Base-by-base conservation (phyloP, 2,797 vertebrate species). In the Parambassis ranga region DNA sequence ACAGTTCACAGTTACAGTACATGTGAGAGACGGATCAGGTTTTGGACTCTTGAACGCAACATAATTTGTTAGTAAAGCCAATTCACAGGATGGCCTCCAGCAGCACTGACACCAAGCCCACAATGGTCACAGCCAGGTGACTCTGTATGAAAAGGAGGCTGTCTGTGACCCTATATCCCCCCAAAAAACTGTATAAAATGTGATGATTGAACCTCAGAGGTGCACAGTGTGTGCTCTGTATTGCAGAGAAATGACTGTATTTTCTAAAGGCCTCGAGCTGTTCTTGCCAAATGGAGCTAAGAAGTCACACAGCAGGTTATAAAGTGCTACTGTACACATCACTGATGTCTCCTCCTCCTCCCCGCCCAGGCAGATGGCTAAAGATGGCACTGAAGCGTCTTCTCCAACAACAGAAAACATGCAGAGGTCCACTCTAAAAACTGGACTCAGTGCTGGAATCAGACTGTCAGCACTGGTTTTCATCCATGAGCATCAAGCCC, bases 141-240 rank as follows among this genome's bases (percentile, higher is more conserved):
- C 46, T 50, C 20, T 27, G 26, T 64, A 60, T 59, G 56, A 74
- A 77, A 66, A 66, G 27, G 43, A 59, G 8, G 56, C 37, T 66
- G 41, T 71, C 28, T 68, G 42, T 59, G 53, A 71, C 56, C 65
- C 58, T 68, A 46, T 63, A 69, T 71, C 75, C 81, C 71, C 49
- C 43, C 37, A n/a, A 58, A 50, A 76, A 65, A 79, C 27, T 38
- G 72, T 46, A 56, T 27, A 52, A 60, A 51, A 24, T 1, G 1
- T 44, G 27, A 43, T 56, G 65, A 75, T 20, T 61, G n/a, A 73
- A 49, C 32, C 41, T 38, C 4, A 49, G 42, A 56, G 36, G 53
- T 73, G 61, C 49, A 82, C 77, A 76, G 37, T 38, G 60, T 52
- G 35, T 23, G 23, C 66, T 65, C 66, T 67, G 75, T 71, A 48